Base-by-base conservation (phyloP, 37 sponge, comb jelly and placozoan species). In the Ianthella basta region DNA sequence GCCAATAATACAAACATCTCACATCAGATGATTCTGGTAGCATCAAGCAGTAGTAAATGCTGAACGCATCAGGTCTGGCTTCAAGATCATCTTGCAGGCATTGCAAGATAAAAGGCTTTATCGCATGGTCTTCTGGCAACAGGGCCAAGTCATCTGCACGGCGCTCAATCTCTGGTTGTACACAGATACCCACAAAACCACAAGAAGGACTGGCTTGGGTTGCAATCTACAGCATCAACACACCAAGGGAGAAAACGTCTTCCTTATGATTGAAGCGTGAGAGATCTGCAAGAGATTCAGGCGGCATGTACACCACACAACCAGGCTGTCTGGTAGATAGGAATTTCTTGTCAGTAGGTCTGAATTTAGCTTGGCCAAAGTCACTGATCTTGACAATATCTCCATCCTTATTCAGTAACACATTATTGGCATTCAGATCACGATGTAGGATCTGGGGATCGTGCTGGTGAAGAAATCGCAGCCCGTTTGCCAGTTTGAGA, bases 381-480 rank as follows among this genome's bases (percentile, higher is more conserved):
- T 69, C 70, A 30, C 70, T 30, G 19, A 69, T 69, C 70, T 69
- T 69, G 35, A 30, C 70, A n/a, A 30, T 30, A 35, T 35, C 34
- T 30, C 70, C 70, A 30, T 14, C 70, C 34, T 69, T 35, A 30
- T 69, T 69, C 34, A 69, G 33, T 34, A 69, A 35, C 35, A 69
- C 34, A 30, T 30, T 69, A 1, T 30, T 69, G 70, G 70, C 0
- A 35, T 0, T 69, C 70, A 69, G 6, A 30, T 69, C 34, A 6
- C 70, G 19, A 35, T 69, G 70, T n/a, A 69, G 4, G 34, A 69
- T 69, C 70, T 30, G 70, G 19, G 70, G 70, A 6, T 69, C 70
- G 34, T 69, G 70, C 18, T 69, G 70, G 34, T 69, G 70, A 34
- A 69, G 70, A 35, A 69, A 69, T 33, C 12, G 29, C 70, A 69